Conservation (phyloP, 2,113 vertebrate genomes). For the Setophaga kirtlandii region DNA sequence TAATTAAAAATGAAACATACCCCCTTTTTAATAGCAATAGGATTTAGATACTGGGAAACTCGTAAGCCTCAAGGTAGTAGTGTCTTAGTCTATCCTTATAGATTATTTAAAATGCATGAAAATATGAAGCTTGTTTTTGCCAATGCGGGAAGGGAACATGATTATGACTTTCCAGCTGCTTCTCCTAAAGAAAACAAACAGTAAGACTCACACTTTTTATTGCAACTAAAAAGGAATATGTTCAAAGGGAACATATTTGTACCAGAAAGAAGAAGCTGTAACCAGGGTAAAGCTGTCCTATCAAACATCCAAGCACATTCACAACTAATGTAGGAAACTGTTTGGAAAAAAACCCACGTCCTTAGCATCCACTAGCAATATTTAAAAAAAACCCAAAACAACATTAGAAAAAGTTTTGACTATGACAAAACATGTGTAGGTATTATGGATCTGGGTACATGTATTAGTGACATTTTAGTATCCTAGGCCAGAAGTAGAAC, state of each 20-base stretch:
- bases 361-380: not conserved
- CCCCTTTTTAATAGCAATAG: constrained; percentile 2
- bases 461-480: not conserved
- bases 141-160: constrained; percentile 46
- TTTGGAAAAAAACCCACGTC: not conserved
- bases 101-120: constrained; percentile 45
- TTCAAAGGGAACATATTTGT: constrained; percentile 58
- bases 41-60: constrained; percentile 36
- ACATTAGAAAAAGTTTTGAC: not conserved
- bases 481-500: not conserved
- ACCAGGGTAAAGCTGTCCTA: constrained; percentile 23
- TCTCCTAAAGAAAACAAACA: constrained; percentile 56
- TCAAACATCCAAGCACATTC: constrained; percentile 35
- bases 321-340: not conserved
- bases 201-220: constrained; percentile 22
- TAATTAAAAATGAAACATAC: not conserved
- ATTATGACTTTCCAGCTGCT: constrained; percentile 69
- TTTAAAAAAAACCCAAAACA: not conserved
- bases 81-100: not conserved
- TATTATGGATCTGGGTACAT: not conserved
- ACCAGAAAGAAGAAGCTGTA: constrained; percentile 29
- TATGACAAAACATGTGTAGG: not conserved
- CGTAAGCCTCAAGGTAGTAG: constrained; percentile 4
- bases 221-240: constrained; percentile 43
- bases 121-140: constrained; percentile 51